Evolutionary conservation across 2,888 invertebrate species (phyloP), one percentile per base, ranked within the genome.

Genomic region (Euplagia quadripunctaria): DNA sequence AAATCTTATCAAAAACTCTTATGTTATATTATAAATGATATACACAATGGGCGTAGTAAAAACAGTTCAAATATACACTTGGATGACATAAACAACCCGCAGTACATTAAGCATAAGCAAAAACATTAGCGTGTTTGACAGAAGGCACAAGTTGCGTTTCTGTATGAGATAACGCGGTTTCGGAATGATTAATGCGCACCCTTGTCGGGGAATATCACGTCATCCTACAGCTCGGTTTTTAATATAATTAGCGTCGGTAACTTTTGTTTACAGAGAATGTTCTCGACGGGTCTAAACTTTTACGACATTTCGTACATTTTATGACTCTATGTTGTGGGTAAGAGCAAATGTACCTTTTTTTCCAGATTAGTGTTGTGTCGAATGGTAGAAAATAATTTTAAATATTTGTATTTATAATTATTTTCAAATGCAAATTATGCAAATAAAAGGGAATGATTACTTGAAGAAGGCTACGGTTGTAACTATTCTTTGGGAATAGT

Each of bases 111-210:
- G 71, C 72, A 76, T 65, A 73, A 72, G 80, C 80, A 84, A 84
- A 84, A 84, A 84, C 83, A 84, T 78, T 75, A 80, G 73, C 82
- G 80, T 82, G 79, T 84, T 84, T 84, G 86, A 86, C 87, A 86
- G 85, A 86, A 87, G 85, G 86, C 83, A 85, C 85, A 85, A 82
- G 76, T 84, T 85, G 86, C 83, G 83, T 86, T 87, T 87, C 88
- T 88, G 89, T 87, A 86, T 81, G 88, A 93, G 93, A 93, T 93
- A 94, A 88, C 88, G 89, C 85, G 84, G 83, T 84, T 87, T 87
- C 86, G 86, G 85, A 88, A 93, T 94, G 94, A 94, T 94, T 94
- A 92, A 94, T 94, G 94, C 82, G 87, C 83, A 90, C 90, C 91
- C 91, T 88, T 90, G 89, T 91, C 89, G 88, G 83, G 84, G 86